These are phyloP conservation scores for Mormyrus iriodes DNA, from an alignment of 2,113 vertebrate genomes.

Conservation along the genomic window DNA sequence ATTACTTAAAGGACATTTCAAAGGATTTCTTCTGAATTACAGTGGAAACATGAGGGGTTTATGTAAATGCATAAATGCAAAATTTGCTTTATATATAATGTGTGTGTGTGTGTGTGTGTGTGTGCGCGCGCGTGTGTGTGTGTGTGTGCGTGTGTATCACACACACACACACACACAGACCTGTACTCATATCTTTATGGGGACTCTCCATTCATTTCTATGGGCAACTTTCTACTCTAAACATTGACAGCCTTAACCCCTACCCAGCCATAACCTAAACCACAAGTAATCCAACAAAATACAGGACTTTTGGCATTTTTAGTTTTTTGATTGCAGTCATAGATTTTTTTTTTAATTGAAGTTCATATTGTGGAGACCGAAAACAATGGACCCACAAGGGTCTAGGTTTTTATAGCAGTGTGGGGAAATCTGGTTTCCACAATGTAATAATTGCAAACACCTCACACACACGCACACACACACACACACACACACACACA, in stretches of 20 bases:
- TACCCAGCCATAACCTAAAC: not conserved
- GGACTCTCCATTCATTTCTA: not conserved
- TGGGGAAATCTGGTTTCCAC: no score
- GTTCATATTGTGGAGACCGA: not conserved
- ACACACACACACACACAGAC: not conserved
- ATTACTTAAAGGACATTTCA: not conserved
- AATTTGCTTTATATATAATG: no score
- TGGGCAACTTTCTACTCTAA: not conserved
- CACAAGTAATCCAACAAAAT: not conserved
- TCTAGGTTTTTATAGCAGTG: no score
- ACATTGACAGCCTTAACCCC: not conserved
- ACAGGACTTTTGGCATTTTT: not conserved
- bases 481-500: no score
- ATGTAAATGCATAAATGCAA: not conserved
- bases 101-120: no score
- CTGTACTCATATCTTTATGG: not conserved
- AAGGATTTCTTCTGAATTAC: not conserved
- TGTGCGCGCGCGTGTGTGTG: no score
- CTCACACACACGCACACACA: no score
- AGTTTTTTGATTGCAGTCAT: not conserved
- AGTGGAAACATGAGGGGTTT: not conserved
- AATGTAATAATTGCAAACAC: no score
- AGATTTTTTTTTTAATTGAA: not conserved
- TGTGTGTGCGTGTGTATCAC: no score
- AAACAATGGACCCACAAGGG: no score